These are phyloP conservation scores for Tigriopus japonicus DNA, from an alignment of 1,140 invertebrate species.

Conservation along the genomic window DNA sequence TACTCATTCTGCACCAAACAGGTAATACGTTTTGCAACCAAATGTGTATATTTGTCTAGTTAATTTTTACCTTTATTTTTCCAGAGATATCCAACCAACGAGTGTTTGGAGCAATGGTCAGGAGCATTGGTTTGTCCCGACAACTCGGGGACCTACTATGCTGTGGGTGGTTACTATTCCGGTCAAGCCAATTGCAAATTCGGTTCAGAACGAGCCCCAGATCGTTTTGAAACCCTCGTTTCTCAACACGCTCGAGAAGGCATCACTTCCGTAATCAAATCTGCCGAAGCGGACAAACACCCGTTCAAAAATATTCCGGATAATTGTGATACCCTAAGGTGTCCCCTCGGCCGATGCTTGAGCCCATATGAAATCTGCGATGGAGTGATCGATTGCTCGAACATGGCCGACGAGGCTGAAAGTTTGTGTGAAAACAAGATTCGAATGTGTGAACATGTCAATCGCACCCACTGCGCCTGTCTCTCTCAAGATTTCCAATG, in stretches of 20 bases:
- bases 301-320: not conserved
- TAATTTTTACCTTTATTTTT: no score
- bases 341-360: conserved; percentile 37
- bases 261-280: not conserved
- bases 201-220: not conserved
- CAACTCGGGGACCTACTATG: not conserved
- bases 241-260: not conserved
- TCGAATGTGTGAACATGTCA: not conserved
- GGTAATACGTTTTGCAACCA: no score
- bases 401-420: conserved; percentile 46
- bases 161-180: not conserved
- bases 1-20: conserved; percentile 1
- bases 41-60: no score
- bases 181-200: not conserved
- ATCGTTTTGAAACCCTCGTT: not conserved
- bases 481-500: not conserved
- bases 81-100: not conserved
- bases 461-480: not conserved
- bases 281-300: not conserved
- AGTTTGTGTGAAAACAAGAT: not conserved
- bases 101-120: conserved; percentile 7
- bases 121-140: conserved; percentile 1
- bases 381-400: conserved; percentile 46
- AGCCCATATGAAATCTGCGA: conserved; percentile 42
- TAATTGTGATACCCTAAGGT: conserved; percentile 9